phyloP scores from a whole-genome alignment of 2,797 vertebrate genomes.

The Semaprochilodus insignis region DNA sequence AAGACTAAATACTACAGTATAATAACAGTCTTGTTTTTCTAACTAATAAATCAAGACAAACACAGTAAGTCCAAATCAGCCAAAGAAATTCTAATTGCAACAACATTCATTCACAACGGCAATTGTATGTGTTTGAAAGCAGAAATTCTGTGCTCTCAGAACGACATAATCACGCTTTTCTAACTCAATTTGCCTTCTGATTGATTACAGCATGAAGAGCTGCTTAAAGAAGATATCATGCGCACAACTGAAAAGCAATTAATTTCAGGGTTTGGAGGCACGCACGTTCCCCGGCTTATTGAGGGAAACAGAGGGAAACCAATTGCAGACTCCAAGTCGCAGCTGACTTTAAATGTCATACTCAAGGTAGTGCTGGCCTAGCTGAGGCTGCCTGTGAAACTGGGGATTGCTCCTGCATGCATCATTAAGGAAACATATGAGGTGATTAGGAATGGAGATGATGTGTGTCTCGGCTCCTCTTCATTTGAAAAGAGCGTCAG shows the following conservation, averaged over 20 bases:
- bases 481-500: conserved; percentile 38
- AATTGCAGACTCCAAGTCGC: conserved; percentile 55
- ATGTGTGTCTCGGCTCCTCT: conserved; percentile 39
- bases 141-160: conserved; percentile 21
- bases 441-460: conserved; percentile 58
- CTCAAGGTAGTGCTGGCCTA: conserved; percentile 55
- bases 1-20: no score
- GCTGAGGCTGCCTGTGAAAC: conserved; percentile 35
- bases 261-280: conserved; percentile 59
- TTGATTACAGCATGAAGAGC: conserved; percentile 56
- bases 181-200: conserved; percentile 60
- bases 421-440: conserved; percentile 63
- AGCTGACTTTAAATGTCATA: conserved; percentile 65
- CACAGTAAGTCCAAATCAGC: no score
- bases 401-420: conserved; percentile 48
- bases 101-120: conserved; percentile 6
- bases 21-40: no score
- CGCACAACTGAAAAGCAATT: conserved; percentile 60
- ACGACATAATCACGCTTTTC: conserved; percentile 37
- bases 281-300: conserved; percentile 45
- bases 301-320: conserved; percentile 55
- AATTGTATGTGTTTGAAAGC: conserved; percentile 4
- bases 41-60: no score
- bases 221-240: conserved; percentile 55
- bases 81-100: no score